Evolutionary conservation across 2,797 vertebrate species (phyloP), one percentile per base, ranked within the genome.

Genomic region (Eulemur albifrons): DNA sequence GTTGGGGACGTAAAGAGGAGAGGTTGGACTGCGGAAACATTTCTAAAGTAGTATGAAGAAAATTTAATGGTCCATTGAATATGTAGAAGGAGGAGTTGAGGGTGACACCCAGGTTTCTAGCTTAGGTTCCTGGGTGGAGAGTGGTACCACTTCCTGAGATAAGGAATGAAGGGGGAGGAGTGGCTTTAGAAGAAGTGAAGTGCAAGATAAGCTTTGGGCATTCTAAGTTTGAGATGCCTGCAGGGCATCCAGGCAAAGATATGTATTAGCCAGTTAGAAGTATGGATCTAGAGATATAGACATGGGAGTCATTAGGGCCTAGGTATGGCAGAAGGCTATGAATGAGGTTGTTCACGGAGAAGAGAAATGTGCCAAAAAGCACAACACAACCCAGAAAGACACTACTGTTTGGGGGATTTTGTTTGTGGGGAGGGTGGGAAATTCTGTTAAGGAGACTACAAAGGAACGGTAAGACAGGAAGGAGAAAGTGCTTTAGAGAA

Each of bases 141-240:
- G 30, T 43, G 20, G 27, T 81, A 45, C 38, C n/a, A 48, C 50
- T 94, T 23, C 1, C 11, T 20, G 38, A 93, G 92, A 94, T 91
- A 94, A 65, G 70, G 75, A 61, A 75, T 70, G 54, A 54, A 86
- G 73, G 35, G 38, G 80, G 89, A 73, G 70, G 52, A 45, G 80
- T 18, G 15, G 30, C 59, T 84, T 79, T 82, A 43, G 73, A 76
- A 7, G 11, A 45, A 48, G 63, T 14, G 21, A 61, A 57, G 25
- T 54, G 14, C 21, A 52, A 96, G 97, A 95, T 97, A 97, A 97
- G 23, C 13, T 85, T 86, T 63, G 52, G 15, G 5, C 14, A 73
- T 77, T 88, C 80, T 81, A 76, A 91, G 43, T 93, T 43, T 69
- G 45, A 87, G 70, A 70, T 65, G 84, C 32, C 87, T 88, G 84